A percentile compares a stretch with the other conserved stretches of the same genome.
These are phyloP conservation scores for Thera britannica DNA, from an alignment of 2,888 invertebrate genomes.

Conservation along the genomic window DNA sequence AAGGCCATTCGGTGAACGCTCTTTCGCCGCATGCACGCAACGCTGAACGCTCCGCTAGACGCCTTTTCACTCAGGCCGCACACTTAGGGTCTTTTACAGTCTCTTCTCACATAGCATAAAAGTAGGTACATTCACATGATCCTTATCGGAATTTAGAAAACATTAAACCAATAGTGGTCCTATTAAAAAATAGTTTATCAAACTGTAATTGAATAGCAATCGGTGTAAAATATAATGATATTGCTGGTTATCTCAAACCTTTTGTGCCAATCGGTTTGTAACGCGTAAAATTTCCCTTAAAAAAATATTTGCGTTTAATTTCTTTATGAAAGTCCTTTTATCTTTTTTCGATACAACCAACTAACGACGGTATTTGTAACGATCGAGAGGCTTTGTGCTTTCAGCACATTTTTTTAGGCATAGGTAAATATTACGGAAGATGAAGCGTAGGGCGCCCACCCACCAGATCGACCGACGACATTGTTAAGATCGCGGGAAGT, in stretches of 20 bases:
- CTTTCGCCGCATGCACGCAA: no score
- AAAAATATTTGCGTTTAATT: conserved; percentile 35
- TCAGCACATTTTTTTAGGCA: no score
- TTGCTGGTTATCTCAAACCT: conserved; percentile 38
- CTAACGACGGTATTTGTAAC: conserved; percentile 37
- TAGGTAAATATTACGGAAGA: no score
- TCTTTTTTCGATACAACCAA: conserved; percentile 43
- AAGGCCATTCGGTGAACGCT: no score
- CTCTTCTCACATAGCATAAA: neutral
- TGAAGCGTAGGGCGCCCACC: no score
- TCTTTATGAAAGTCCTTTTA: conserved; percentile 43
- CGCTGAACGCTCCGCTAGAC: no score
- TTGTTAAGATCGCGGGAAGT: no score
- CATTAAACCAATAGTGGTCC: neutral
- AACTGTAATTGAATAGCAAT: conserved; percentile 27
- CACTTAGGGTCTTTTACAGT: no score
- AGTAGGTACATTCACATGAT: neutral
- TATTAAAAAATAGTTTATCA: conserved; percentile 3
- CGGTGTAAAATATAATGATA: conserved; percentile 48
- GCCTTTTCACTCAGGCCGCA: no score
- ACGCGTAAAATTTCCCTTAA: conserved; percentile 23
- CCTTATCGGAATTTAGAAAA: neutral
- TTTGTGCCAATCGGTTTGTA: conserved; percentile 34
- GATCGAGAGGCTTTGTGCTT: no score
- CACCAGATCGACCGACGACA: no score